These are phyloP conservation scores for Brachyhypopomus gauderio DNA, from an alignment of 2,113 vertebrate species.

Conservation along the genomic window DNA sequence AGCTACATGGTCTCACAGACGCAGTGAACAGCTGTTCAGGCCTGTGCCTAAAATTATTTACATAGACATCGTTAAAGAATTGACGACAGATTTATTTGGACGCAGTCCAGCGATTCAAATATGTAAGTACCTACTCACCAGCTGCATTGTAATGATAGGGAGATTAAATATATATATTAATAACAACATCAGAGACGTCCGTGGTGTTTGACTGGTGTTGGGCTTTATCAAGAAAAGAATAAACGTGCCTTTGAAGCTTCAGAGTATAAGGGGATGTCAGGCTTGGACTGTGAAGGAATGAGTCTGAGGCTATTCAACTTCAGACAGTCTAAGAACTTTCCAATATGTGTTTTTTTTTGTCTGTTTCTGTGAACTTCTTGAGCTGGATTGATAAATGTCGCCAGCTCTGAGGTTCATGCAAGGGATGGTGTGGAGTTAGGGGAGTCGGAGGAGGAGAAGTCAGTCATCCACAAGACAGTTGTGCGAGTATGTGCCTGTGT, in stretches of 20 bases:
- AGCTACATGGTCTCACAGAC: neutral
- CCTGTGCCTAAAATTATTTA: slow-evolving; percentile 22
- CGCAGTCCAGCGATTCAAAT: neutral
- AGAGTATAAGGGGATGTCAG: neutral
- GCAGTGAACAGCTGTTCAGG: slow-evolving; percentile 26
- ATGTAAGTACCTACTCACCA: neutral
- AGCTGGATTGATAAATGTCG: neutral
- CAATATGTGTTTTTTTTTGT: neutral
- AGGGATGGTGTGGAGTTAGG: neutral
- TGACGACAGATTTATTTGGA: neutral
- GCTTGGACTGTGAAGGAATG: neutral
- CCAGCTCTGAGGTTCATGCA: neutral
- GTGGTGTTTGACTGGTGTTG: neutral
- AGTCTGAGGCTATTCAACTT: neutral
- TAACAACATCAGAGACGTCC: neutral
- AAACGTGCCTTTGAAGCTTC: neutral
- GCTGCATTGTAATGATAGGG: neutral
- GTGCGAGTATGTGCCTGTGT: neutral
- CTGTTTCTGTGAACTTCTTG: too few relatives aligned
- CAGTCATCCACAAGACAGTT: neutral
- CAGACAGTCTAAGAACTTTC: neutral
- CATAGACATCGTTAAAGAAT: slow-evolving; percentile 6
- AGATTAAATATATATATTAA: neutral
- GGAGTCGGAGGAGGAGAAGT: neutral
- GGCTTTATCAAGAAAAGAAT: neutral